Base-by-base conservation (phyloP, 1,140 invertebrate genomes). In the Wasmannia auropunctata region DNA sequence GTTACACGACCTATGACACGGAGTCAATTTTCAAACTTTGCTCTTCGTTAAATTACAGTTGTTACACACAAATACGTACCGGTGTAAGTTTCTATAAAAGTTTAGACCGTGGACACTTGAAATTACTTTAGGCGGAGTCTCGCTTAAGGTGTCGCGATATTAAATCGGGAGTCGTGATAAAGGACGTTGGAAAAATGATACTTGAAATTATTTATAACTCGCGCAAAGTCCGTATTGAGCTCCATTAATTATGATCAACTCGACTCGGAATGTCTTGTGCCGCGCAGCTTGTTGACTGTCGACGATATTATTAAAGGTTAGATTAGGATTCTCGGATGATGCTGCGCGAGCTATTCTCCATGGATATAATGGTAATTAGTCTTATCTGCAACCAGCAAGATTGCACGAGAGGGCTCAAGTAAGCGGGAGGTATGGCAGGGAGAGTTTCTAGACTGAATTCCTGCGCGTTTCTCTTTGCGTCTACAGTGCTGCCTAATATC, bases 351-450 rank as follows among this genome's bases (percentile, higher is more conserved):
- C 85, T 75, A 93, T 92, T 92, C 92, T 93, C 88, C 8, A 46
- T 75, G 84, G 90, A 91, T 93, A 93, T 92, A 93, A 93, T 93
- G 89, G 92, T 93, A 93, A 93, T 93, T 93, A 93, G 93, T 92
- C 91, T 93, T 93, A 93, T 93, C 92, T 93, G 86, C 81, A 90
- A 85, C 87, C 87, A 86, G 88, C 91, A 91, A 93, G 92, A 93
- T 92, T 93, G 88, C 85, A 85, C 83, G 87, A 83, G 81, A 87
- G 88, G 74, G 74, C 72, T 87, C 75, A 77, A 46, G 88, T 31
- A 89, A 80, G 84, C 70, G 69, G 65, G 86, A 72, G 70, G 85
- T 54, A 74, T 43, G 84, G 49, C 49, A 58, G 63, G 65, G 83
- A 76, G 74, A 85, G 84, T 91, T 90, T 85, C 90, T 67, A 86